phyloP scores from a whole-genome alignment of 1,140 invertebrate species.

The Drosophila kanapiae region DNA sequence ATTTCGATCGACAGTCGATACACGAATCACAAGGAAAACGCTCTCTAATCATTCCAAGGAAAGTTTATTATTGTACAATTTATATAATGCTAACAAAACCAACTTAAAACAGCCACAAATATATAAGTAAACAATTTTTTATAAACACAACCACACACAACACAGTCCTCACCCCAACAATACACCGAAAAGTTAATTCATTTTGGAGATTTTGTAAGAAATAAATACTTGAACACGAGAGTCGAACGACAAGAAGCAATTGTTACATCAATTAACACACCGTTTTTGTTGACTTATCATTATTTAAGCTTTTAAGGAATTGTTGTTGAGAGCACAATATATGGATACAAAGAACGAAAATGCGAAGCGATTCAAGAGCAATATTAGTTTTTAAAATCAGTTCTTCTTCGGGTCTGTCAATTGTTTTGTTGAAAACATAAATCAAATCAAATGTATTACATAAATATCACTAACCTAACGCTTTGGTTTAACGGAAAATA shows the following conservation, averaged over 20 bases:
- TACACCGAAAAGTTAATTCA: conserved; percentile 48
- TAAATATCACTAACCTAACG: conserved; percentile 59
- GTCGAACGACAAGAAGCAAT: conserved; percentile 27
- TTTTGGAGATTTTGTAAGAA: conserved; percentile 64
- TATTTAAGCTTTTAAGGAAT: conserved; percentile 51
- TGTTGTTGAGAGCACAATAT: conserved; percentile 60
- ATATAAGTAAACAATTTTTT: conserved; percentile 68
- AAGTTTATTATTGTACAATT: conserved; percentile 54
- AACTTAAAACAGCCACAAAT: conserved; percentile 33
- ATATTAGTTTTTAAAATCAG: conserved; percentile 76
- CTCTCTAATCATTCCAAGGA: conserved; percentile 42
- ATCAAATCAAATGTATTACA: conserved; percentile 28
- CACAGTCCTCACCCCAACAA: conserved; percentile 10
- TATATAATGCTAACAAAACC: conserved; percentile 37
- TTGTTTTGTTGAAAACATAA: conserved; percentile 61
- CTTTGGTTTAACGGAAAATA: conserved; percentile 42
- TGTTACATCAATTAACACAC: conserved; percentile 52
- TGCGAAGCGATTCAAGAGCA: conserved; percentile 49
- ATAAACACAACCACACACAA: conserved; percentile 46
- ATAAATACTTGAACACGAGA: conserved; percentile 26
- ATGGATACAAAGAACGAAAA: conserved; percentile 18
- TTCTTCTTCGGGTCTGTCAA: conserved; percentile 63
- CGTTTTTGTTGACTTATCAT: conserved; percentile 23
- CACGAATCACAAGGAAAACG: conserved; percentile 29
- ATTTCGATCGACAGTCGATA: conserved; percentile 77